Evolutionary conservation across 2,113 vertebrate species (phyloP).

Genomic region (Megatriorchis doriae): DNA sequence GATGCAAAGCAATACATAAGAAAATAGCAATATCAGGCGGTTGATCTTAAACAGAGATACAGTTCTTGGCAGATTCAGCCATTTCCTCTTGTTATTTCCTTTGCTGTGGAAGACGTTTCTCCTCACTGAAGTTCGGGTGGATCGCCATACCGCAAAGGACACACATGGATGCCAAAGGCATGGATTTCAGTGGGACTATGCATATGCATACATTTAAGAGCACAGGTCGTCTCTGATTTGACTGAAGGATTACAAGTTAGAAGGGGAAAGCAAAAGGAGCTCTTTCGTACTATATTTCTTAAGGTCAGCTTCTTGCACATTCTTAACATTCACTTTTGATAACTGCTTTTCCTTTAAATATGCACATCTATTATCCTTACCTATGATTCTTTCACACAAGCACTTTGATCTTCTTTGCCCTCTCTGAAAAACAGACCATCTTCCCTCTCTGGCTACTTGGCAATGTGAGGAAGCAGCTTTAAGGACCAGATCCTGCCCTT

Average conservation of each 20-base stretch:
- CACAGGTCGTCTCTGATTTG: not conserved
- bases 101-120: not conserved
- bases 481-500: not conserved
- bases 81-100: not conserved
- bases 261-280: not conserved
- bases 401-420: not conserved
- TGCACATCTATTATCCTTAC: not conserved
- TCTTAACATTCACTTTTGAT: not conserved
- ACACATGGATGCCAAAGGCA: not conserved
- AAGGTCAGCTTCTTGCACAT: not conserved
- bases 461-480: not conserved
- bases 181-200: not conserved
- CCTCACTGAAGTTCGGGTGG: not conserved
- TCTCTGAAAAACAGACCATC: not conserved
- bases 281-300: rapidly evolving
- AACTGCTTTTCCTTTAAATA: not conserved
- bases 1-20: not conserved
- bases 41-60: not conserved
- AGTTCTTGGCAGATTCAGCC: not conserved
- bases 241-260: not conserved
- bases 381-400: not conserved
- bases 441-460: not conserved
- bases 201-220: not conserved
- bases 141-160: not conserved
- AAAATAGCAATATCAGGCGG: not conserved